Evolutionary conservation across 1,140 invertebrate species (phyloP), one percentile per base, ranked within the genome.

Genomic region (Halotydeus destructor): DNA sequence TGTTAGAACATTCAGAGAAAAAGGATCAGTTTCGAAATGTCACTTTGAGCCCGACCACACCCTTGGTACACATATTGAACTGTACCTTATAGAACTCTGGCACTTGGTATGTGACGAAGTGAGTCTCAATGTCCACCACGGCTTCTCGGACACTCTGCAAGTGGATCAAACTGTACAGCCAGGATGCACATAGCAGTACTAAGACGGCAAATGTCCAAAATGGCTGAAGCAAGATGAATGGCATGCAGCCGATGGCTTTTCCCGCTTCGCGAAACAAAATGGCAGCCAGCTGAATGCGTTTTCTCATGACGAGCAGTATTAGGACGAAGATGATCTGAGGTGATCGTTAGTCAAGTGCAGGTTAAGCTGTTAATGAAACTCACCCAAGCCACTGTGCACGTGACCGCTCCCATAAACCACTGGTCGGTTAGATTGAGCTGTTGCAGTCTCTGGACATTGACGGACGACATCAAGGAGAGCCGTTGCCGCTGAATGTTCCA

Each of bases 191-290:
- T 11, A 69, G 63, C 0, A 62, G 19, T 1, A 59, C 57, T 11
- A 78, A 54, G 3, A 64, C 53, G 11, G 69, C 26, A 50, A 77
- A 76, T 5, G 76, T 78, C 74, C 74, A 52, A 22, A 80, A 43
- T 9, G 78, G 78, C 59, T 79, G 73, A n/a, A 79, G 51, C 14
- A 81, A 58, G n/a, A 82, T 56, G 3, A 69, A 54, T 2, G 78
- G 78, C 68, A 80, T 76, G 3, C 66, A 57, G 18, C 59, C 58
- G 9, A 81, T 60, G 6, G 75, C 76, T 57, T 74, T 75, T 37
- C 76, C 76, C 16, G 78, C 72, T 61, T 82, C 77, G 43, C 67
- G 65, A 53, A 81, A 80, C 25, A 53, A 42, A 11, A 45, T 47
- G 6, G 50, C 45, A 9, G 50, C 50, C 49, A 38, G 16, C 23